phyloP scores from a whole-genome alignment of 1,140 invertebrate species.

The Drosophila leontia region DNA sequence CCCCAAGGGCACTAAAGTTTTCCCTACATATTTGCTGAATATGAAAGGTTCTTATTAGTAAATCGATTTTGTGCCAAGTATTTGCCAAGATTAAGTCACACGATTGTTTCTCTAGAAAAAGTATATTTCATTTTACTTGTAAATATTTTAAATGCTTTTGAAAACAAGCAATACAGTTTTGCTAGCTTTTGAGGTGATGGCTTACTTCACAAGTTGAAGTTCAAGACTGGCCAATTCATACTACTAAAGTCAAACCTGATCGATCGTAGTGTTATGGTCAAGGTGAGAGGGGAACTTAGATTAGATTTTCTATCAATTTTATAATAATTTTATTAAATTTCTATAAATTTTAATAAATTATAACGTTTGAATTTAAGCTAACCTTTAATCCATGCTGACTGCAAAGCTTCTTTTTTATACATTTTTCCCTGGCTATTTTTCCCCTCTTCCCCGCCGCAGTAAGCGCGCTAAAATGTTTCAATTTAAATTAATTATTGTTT shows the following conservation, averaged over 20 bases:
- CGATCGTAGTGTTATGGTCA: too few species aligned
- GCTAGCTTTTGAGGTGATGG: too few species aligned
- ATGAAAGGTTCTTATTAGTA: neutral
- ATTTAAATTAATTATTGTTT: slow-evolving; percentile 84
- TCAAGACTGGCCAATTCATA: too few species aligned
- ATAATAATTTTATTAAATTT: neutral
- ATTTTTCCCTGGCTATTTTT: neutral
- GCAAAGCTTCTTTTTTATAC: neutral
- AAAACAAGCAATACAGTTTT: too few species aligned
- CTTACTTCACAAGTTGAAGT: too few species aligned
- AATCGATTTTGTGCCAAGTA: neutral
- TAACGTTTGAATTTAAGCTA: neutral
- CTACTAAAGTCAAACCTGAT: too few species aligned
- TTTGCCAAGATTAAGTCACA: neutral
- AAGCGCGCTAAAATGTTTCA: slow-evolving; percentile 78
- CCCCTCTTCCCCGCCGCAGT: slow-evolving; percentile 2
- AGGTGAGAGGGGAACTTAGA: neutral
- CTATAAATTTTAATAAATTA: neutral
- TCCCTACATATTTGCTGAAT: neutral
- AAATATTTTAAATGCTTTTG: too few species aligned
- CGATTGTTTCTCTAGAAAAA: too few species aligned
- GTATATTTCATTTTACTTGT: too few species aligned
- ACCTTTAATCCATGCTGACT: slow-evolving; percentile 22
- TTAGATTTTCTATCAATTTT: neutral
- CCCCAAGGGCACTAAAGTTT: neutral